phyloP scores from a whole-genome alignment of 2,888 invertebrate species.

The Heliconius ismenius region DNA sequence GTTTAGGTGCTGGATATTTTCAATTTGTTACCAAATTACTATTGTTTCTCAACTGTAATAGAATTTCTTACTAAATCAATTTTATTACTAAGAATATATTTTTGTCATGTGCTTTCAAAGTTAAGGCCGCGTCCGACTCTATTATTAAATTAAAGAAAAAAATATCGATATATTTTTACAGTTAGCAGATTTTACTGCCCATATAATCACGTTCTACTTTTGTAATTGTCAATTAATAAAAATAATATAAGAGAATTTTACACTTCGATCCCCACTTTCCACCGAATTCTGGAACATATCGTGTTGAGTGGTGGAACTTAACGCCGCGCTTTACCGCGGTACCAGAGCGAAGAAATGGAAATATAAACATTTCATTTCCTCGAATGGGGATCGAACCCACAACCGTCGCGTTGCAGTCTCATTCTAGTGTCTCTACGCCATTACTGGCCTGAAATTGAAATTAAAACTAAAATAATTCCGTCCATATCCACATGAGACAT shows the following conservation, averaged over 20 bases:
- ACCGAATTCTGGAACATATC: too few species aligned
- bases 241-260: too few species aligned
- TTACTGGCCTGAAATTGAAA: too few species aligned
- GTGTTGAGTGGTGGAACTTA: too few species aligned
- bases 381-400: too few species aligned
- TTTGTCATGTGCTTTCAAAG: slow-evolving; percentile 17
- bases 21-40: slow-evolving; percentile 17
- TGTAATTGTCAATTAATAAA: neutral
- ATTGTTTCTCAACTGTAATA: slow-evolving; percentile 25
- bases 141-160: neutral
- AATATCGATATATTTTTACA: neutral
- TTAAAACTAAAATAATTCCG: too few species aligned
- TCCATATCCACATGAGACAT: rapidly evolving
- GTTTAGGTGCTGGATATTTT: neutral
- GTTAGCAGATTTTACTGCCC: neutral
- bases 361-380: too few species aligned
- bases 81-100: slow-evolving; percentile 47
- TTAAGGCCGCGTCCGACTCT: neutral
- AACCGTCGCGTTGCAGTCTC: too few species aligned
- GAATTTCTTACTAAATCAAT: slow-evolving; percentile 45
- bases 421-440: too few species aligned
- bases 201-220: neutral
- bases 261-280: too few species aligned
- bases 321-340: too few species aligned
- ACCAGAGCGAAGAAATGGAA: too few species aligned